phyloP scores from a whole-genome alignment of 2,888 invertebrate genomes.

The Lordiphosa andalusiaca region DNA sequence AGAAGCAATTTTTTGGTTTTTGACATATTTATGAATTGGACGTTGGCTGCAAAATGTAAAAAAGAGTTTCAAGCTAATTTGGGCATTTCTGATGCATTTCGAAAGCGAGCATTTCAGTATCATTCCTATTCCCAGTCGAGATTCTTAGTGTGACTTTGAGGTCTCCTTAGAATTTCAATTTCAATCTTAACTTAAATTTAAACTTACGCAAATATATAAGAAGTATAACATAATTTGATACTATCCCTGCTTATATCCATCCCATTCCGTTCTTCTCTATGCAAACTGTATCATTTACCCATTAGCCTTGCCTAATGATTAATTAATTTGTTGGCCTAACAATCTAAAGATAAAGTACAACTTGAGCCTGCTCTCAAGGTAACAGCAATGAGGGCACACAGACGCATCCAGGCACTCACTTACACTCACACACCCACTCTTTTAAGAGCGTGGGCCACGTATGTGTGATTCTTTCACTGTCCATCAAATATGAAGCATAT shows the following conservation, averaged over 20 bases:
- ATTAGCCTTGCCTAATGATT: constrained; percentile 36
- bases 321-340: constrained; percentile 39
- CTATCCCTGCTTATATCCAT: not conserved
- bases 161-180: no score
- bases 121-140: no score
- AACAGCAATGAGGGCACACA: constrained; percentile 13
- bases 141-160: no score
- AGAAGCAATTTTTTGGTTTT: not conserved
- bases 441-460: not conserved
- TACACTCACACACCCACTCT: constrained; percentile 11
- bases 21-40: constrained; percentile 3
- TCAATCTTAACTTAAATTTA: no score
- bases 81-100: no score
- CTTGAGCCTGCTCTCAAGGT: constrained; percentile 14
- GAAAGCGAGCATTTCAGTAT: no score
- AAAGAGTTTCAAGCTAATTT: no score
- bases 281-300: constrained; percentile 23
- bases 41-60: not conserved
- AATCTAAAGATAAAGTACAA: constrained; percentile 23
- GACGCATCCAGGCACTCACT: constrained; percentile 6
- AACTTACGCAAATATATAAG: no score
- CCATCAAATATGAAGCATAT: constrained; percentile 25
- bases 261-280: no score
- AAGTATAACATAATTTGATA: no score
- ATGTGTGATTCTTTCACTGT: constrained; percentile 15